A percentile compares a stretch with the other conserved stretches of the same genome.
These are phyloP conservation scores for Colletes collaris DNA, from an alignment of 2,888 invertebrate genomes.

Conservation along the genomic window DNA sequence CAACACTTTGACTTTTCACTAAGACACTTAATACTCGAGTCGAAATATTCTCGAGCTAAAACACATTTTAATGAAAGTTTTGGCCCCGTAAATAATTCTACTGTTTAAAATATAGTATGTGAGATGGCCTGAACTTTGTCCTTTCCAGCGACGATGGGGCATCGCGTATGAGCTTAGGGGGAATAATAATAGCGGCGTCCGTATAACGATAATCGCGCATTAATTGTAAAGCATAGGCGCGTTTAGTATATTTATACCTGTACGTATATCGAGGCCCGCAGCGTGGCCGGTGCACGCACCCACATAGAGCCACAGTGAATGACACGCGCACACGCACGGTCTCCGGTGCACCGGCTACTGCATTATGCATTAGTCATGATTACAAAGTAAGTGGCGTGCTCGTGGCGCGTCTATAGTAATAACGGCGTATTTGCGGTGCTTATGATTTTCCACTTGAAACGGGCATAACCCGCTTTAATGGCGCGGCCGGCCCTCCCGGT, in stretches of 20 bases:
- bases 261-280: not conserved
- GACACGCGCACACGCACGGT: conserved; percentile 47
- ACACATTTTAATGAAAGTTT: too few species aligned
- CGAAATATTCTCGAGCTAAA: too few species aligned
- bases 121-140: too few species aligned
- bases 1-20: too few species aligned
- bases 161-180: too few species aligned
- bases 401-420: conserved; percentile 75
- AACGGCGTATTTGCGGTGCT: conserved; percentile 78
- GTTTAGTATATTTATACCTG: conserved; percentile 1
- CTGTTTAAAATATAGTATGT: too few species aligned
- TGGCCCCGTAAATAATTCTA: too few species aligned
- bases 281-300: conserved; percentile 23
- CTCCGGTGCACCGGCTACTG: conserved; percentile 64
- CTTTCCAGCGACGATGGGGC: not conserved
- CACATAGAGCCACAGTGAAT: conserved; percentile 29
- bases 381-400: conserved; percentile 79
- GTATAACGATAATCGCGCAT: conserved; percentile 5
- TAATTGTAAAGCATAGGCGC: conserved; percentile 4
- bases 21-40: too few species aligned
- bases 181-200: not conserved
- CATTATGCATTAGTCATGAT: conserved; percentile 80
- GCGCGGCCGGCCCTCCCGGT: conserved; percentile 65
- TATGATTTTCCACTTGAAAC: conserved; percentile 79
- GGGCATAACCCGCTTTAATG: conserved; percentile 78